phyloP scores from a whole-genome alignment of 2,113 vertebrate species.

The Colistium nudipinnis region DNA sequence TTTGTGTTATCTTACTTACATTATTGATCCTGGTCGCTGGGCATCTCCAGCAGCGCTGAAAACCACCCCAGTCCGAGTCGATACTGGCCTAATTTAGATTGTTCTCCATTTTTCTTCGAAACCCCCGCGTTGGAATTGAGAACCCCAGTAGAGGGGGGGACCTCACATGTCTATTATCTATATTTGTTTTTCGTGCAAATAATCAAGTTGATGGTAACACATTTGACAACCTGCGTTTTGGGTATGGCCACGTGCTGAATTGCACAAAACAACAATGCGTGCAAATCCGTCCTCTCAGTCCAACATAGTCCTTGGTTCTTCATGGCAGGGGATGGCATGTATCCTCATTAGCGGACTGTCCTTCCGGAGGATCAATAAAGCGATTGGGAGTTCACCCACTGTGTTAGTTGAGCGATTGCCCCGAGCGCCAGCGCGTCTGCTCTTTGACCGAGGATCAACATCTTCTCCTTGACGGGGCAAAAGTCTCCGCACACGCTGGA shows the following conservation, averaged over 20 bases:
- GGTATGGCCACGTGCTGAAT: too few species aligned
- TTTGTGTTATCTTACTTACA: conserved; percentile 38
- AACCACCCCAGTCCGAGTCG: conserved; percentile 49
- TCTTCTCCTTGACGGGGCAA: conserved; percentile 41
- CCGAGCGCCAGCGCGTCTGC: not conserved
- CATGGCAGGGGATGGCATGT: conserved; percentile 7
- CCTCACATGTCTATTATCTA: not conserved
- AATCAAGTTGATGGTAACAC: too few species aligned
- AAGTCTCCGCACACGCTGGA: conserved; percentile 3
- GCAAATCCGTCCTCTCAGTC: too few species aligned
- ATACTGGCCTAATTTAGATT: conserved; percentile 54
- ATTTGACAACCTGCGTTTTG: too few species aligned
- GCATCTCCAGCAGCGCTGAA: conserved; percentile 27
- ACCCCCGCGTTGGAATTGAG: conserved; percentile 66
- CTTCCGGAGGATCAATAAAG: conserved; percentile 53
- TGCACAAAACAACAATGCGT: too few species aligned
- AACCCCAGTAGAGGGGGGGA: conserved; percentile 6
- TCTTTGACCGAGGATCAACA: conserved; percentile 42
- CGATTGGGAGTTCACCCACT: conserved; percentile 28
- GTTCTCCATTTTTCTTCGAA: conserved; percentile 41
- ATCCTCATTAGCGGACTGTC: conserved; percentile 53
- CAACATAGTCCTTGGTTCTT: not conserved
- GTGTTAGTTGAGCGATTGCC: conserved; percentile 6
- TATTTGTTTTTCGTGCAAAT: too few species aligned
- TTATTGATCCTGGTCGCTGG: conserved; percentile 50